Evolutionary conservation across 1,140 invertebrate species (phyloP).

Genomic region (Nymphalis io): DNA sequence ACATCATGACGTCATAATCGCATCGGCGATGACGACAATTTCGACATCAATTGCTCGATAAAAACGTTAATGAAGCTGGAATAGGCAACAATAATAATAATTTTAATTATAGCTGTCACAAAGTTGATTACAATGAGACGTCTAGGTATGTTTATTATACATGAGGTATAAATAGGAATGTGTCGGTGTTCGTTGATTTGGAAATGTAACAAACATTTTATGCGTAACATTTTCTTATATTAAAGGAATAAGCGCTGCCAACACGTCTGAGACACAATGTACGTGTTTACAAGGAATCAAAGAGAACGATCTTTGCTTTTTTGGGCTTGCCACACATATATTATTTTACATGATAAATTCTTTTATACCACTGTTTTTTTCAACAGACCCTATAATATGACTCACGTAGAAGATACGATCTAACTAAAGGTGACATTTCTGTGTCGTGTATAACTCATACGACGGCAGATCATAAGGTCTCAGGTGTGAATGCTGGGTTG

Average conservation of each 20-base stretch:
- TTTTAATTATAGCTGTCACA: not conserved
- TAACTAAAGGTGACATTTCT: no score
- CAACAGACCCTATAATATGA: not conserved
- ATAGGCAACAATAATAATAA: not conserved
- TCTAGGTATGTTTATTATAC: not conserved
- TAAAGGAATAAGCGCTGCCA: constrained; percentile 53
- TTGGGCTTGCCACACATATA: constrained; percentile 42
- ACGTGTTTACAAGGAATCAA: constrained; percentile 69
- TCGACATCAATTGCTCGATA: not conserved
- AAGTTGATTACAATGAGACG: not conserved
- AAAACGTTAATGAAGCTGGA: not conserved
- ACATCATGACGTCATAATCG: no score
- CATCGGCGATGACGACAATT: no score
- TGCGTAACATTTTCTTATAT: constrained; percentile 54
- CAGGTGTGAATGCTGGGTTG: no score
- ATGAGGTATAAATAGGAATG: constrained; percentile 14
- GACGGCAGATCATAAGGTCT: no score
- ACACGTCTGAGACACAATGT: constrained; percentile 62
- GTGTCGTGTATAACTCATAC: no score
- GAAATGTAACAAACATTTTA: constrained; percentile 58
- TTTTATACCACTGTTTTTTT: constrained; percentile 6
- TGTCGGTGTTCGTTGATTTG: constrained; percentile 40
- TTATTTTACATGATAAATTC: constrained; percentile 49
- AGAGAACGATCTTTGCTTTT: constrained; percentile 38
- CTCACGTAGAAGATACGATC: not conserved